Conservation (phyloP, 2,888 invertebrate species). For the Callinectes sapidus region DNA sequence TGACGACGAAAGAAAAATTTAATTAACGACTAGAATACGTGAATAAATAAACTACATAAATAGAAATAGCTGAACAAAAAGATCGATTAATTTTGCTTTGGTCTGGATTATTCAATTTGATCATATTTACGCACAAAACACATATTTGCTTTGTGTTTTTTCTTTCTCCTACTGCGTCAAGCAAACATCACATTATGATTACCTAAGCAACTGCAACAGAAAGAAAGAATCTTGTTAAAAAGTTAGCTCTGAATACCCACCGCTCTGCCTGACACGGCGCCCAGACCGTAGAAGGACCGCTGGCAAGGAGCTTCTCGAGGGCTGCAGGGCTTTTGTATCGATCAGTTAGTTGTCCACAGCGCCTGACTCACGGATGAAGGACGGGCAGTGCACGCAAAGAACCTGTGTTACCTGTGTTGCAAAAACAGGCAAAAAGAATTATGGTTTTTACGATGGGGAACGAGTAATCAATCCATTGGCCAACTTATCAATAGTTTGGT, state of each 20-base stretch:
- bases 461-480: too few species aligned
- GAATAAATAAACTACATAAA: neutral
- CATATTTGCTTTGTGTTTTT: neutral
- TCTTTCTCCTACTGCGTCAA: neutral
- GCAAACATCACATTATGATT: neutral
- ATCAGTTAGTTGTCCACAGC: neutral
- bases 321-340: neutral
- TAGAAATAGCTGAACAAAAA: neutral
- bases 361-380: conserved; percentile 4
- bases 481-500: too few species aligned
- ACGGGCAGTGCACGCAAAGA: neutral
- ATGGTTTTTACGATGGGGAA: neutral
- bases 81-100: neutral
- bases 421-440: neutral
- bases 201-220: neutral
- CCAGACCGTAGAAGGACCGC: neutral
- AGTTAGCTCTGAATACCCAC: neutral
- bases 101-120: neutral
- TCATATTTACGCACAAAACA: neutral
- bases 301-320: neutral
- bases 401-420: neutral
- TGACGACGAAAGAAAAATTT: neutral
- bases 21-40: neutral
- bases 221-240: neutral
- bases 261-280: neutral